Percentiles rank a stretch among this genome's conserved stretches.
Evolutionary conservation across 1,140 invertebrate genomes (phyloP).

Genomic region (Anastrepha obliqua): DNA sequence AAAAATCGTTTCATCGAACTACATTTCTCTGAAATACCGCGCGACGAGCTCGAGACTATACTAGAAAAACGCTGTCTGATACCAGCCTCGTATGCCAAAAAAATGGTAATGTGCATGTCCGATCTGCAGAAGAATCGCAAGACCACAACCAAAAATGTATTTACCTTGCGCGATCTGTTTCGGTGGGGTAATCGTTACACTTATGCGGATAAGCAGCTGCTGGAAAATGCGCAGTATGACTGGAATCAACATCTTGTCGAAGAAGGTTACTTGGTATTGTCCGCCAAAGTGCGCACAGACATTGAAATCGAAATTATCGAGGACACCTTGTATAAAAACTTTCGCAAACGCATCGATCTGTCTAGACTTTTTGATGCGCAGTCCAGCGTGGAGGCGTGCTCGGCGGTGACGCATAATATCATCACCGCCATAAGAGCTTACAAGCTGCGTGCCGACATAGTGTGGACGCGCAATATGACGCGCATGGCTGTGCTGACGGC

Average conservation of each 20-base stretch:
- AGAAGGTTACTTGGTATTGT: constrained; percentile 96
- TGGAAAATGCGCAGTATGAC: constrained; percentile 84
- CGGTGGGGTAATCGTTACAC: constrained; percentile 97
- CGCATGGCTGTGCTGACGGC: constrained; percentile 93
- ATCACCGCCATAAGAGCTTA: constrained; percentile 81
- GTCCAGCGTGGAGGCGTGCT: constrained; percentile 78
- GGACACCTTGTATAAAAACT: constrained; percentile 87
- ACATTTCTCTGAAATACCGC: constrained; percentile 97
- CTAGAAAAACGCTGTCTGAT: constrained; percentile 92
- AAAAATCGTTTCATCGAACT: constrained; percentile 98
- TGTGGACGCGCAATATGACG: constrained; percentile 95
- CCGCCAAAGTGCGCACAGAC: constrained; percentile 90
- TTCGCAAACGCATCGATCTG: constrained; percentile 86
- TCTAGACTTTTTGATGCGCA: constrained; percentile 86
- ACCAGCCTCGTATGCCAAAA: constrained; percentile 90
- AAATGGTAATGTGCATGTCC: constrained; percentile 94
- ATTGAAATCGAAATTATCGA: constrained; percentile 87
- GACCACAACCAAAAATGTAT: constrained; percentile 93
- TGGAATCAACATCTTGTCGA: constrained; percentile 98
- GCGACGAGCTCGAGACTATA: constrained; percentile 91
- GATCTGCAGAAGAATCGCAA: constrained; percentile 90
- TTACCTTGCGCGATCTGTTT: constrained; percentile 96
- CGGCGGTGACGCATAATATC: constrained; percentile 84
- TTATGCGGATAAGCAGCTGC: constrained; percentile 77
- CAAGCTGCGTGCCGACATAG: constrained; percentile 85